Base-by-base conservation (phyloP, 2,888 invertebrate genomes). In the Oxystoma pomonae region DNA sequence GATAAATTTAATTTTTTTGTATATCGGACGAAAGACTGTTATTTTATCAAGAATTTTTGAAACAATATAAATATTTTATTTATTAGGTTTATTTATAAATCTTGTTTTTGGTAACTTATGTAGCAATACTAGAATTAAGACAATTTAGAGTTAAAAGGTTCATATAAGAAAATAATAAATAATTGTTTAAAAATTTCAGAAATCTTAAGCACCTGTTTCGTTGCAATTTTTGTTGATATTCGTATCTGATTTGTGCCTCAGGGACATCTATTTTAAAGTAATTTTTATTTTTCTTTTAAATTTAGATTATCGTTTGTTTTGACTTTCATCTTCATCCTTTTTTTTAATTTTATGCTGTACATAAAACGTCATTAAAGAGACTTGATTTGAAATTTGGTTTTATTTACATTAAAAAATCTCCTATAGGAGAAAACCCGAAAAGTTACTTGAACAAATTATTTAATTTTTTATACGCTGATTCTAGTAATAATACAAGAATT, bases 1-100 rank as follows among this genome's bases (percentile, higher is more conserved):
- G n/a, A n/a, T n/a, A n/a, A n/a, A n/a, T n/a, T 71, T 67, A 71
- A 67, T 70, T 71, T 71, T 75, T 75, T 74, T 76, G 76, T 76
- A 77, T 76, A 76, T 75, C 73, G 75, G 73, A 74, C 71, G 76
- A 79, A 79, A 79, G 78, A 79, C 78, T 79, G 78, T 78, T 64
- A 64, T 59, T 64, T 64, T 64, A 60, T 61, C 50, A 60, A 65
- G 58, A 59, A 65, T 57, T 60, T 53, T 49, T 50, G 20, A 49
- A n/a, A n/a, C n/a, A n/a, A n/a, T n/a, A n/a, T n/a, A n/a, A n/a
- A n/a, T n/a, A n/a, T n/a, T n/a, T n/a, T n/a, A n/a, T n/a, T n/a
- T n/a, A 16, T 58, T 61, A 63, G 57, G 62, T 66, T 61, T 61
- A 65, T 71, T 63, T 70, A 70, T 72, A 71, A 69, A 70, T 69